These are phyloP conservation scores for Caerostris darwini DNA, from an alignment of 1,140 invertebrate genomes.

Conservation along the genomic window DNA sequence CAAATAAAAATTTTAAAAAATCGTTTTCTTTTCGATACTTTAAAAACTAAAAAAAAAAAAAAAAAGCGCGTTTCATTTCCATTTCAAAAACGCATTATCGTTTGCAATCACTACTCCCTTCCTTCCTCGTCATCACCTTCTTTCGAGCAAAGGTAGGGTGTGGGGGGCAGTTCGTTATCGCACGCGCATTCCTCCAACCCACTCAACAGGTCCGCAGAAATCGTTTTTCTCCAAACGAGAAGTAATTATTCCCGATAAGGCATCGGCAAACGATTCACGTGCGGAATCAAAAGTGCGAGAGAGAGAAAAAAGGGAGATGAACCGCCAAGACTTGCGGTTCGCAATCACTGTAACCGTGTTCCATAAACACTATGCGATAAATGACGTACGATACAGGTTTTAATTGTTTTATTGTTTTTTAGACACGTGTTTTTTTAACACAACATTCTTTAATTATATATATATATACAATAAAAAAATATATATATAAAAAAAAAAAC, in stretches of 20 bases:
- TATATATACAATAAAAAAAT: no score
- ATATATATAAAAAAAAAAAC: no score
- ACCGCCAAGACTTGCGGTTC: not conserved
- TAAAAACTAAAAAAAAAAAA: not conserved
- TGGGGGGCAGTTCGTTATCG: not conserved
- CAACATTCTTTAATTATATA: no score
- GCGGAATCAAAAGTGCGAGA: slow-evolving; percentile 21
- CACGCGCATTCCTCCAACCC: slow-evolving; percentile 12
- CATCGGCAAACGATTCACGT: slow-evolving; percentile 26
- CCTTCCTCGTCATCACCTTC: not conserved
- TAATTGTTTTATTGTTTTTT: no score
- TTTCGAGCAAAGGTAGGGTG: not conserved
- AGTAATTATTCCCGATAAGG: slow-evolving; percentile 25
- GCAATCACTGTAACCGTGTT: not conserved
- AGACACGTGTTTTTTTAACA: no score
- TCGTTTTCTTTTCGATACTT: not conserved
- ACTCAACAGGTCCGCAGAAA: slow-evolving; percentile 9
- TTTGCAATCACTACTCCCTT: not conserved
- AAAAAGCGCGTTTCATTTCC: not conserved
- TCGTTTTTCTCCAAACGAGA: slow-evolving; percentile 20
- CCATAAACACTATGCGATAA: not conserved
- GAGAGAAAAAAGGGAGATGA: not conserved
- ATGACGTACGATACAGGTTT: not conserved
- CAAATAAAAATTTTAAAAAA: not conserved
- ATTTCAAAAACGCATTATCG: slow-evolving; percentile 27